phyloP scores from a whole-genome alignment of 1,140 invertebrate species.

The Papilio aristodemus region DNA sequence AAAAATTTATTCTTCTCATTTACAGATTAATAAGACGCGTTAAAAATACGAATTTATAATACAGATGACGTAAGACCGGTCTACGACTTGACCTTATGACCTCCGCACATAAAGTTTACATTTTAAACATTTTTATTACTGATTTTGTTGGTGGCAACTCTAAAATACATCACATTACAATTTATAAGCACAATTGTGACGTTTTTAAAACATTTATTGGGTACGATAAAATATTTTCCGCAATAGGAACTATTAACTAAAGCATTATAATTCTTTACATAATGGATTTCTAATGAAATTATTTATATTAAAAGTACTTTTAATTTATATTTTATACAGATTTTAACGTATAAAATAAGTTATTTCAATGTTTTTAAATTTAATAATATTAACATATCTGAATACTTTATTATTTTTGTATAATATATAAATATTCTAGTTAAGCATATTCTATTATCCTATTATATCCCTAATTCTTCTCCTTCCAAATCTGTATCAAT shows the following conservation, averaged over 20 bases:
- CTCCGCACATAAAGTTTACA: conserved; percentile 49
- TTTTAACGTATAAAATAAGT: no score
- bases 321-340: background rate
- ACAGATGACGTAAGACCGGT: conserved; percentile 51
- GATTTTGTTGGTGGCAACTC: conserved; percentile 32
- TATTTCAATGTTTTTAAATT: no score
- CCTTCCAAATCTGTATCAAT: no score
- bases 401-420: no score
- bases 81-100: conserved; percentile 55
- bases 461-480: no score
- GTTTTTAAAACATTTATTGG: conserved; percentile 33
- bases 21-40: conserved; percentile 45
- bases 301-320: background rate
- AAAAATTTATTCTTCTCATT: conserved; percentile 36
- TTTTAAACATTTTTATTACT: conserved; percentile 40
- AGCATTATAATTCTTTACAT: conserved; percentile 15
- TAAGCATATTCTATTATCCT: no score
- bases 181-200: conserved; percentile 35
- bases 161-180: conserved; percentile 37
- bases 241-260: conserved; percentile 18
- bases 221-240: conserved; percentile 21
- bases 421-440: no score
- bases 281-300: conserved; percentile 9
- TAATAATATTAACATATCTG: no score
- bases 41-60: conserved; percentile 51